Percentiles rank a stretch among this genome's conserved stretches.
These are phyloP conservation scores for Meiosimyza platycephala DNA, from an alignment of 2,888 invertebrate species.

Conservation along the genomic window DNA sequence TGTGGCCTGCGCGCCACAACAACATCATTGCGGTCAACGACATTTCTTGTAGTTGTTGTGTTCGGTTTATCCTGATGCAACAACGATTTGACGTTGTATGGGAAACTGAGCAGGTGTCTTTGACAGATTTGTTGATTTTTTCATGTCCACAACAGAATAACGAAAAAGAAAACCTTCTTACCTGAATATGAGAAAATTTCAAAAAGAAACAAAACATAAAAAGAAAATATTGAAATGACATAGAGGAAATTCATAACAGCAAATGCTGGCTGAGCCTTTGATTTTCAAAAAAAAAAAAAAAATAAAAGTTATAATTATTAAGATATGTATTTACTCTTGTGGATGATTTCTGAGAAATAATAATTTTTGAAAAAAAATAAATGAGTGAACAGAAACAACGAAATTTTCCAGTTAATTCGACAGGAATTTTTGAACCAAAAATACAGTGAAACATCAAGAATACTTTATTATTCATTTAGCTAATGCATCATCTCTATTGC, in stretches of 20 bases:
- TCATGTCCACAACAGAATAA: neutral
- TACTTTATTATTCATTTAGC: constrained; percentile 28
- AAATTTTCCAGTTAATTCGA: too few relatives aligned
- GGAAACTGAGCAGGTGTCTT: constrained; percentile 35
- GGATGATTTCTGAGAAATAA: constrained; percentile 41
- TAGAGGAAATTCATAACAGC: neutral
- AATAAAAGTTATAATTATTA: neutral
- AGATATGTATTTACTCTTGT: constrained; percentile 35
- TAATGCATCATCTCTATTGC: neutral
- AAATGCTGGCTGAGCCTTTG: neutral
- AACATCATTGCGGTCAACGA: constrained; percentile 23
- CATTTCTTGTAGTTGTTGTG: constrained; percentile 10
- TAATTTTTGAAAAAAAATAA: constrained; percentile 26
- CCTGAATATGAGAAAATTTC: constrained; percentile 17
- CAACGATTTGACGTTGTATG: constrained; percentile 13
- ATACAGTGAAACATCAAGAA: constrained; percentile 18
- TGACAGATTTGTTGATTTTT: neutral
- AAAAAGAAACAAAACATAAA: neutral
- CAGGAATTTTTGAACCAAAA: constrained; percentile 5
- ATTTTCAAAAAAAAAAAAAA: neutral
- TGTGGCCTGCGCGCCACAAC: neutral
- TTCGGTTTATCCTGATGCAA: neutral
- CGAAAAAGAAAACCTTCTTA: neutral
- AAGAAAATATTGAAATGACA: too few relatives aligned
- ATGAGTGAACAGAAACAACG: too few relatives aligned